A percentile compares a stretch with the other conserved stretches of the same genome.
Evolutionary conservation across 2,113 vertebrate genomes (phyloP).

Genomic region (Tretioscincus oriximinensis): DNA sequence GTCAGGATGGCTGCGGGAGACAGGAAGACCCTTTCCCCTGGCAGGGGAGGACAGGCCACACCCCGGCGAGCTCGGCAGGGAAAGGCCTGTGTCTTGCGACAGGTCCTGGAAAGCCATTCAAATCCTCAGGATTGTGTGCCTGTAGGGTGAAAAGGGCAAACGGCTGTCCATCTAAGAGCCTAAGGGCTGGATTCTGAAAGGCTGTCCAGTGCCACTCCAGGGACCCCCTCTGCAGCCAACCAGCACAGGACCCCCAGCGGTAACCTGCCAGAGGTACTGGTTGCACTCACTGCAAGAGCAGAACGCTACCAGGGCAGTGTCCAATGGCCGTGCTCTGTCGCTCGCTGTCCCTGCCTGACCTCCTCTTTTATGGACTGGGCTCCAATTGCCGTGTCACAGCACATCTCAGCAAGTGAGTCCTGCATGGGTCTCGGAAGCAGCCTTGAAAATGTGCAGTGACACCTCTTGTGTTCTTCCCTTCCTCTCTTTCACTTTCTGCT

Average conservation of each 20-base stretch:
- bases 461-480: background rate
- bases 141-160: background rate
- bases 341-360: background rate
- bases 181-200: background rate
- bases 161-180: background rate
- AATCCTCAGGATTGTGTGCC: background rate
- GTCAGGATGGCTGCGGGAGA: conserved; percentile 14
- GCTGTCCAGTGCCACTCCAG: background rate
- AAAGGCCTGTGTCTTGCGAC: background rate
- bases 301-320: background rate
- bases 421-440: background rate
- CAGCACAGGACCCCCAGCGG: background rate
- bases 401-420: background rate
- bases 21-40: conserved; percentile 9
- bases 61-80: background rate
- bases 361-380: background rate
- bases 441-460: background rate
- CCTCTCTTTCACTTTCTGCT: background rate
- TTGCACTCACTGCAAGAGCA: background rate
- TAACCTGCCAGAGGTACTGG: conserved; percentile 4
- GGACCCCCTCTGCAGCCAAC: background rate
- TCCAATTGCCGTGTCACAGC: background rate
- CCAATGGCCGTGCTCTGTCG: background rate
- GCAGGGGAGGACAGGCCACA: background rate
- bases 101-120: background rate